phyloP scores from a whole-genome alignment of 2,113 vertebrate genomes.

The Lepus americanus region DNA sequence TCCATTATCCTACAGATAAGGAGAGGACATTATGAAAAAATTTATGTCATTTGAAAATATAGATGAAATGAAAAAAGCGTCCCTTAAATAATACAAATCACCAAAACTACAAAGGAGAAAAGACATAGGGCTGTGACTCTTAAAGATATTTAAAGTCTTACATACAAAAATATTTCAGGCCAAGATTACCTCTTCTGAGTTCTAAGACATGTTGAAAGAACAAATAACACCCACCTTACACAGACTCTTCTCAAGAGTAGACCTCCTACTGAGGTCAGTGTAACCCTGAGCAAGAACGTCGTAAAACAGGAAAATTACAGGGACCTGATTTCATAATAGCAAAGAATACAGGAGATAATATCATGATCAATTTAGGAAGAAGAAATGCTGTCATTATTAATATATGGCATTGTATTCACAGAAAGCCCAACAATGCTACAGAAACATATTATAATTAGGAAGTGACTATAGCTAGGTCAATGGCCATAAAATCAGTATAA shows the following conservation, averaged over 20 bases:
- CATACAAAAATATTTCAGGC: neutral
- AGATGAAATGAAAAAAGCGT: neutral
- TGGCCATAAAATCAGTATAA: neutral
- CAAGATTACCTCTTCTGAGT: neutral
- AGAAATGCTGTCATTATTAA: neutral
- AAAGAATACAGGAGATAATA: neutral
- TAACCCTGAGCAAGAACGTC: neutral
- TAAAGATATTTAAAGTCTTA: neutral
- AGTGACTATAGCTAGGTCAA: neutral
- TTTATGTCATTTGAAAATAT: neutral
- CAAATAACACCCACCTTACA: neutral
- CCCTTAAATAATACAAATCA: neutral
- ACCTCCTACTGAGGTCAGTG: neutral
- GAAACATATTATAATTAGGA: conserved; percentile 14
- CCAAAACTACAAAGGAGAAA: neutral
- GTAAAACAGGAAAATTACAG: conserved; percentile 25
- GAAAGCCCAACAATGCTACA: neutral
- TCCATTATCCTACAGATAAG: neutral
- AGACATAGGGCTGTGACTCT: neutral
- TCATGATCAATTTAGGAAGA: neutral
- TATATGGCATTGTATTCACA: neutral
- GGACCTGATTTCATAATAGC: conserved; percentile 37
- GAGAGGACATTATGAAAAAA: neutral
- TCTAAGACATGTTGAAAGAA: neutral
- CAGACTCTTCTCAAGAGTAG: neutral